Percentiles rank a stretch among this genome's conserved stretches.
phyloP scores from a whole-genome alignment of 2,888 invertebrate genomes.

The Caradrina clavipalpis region DNA sequence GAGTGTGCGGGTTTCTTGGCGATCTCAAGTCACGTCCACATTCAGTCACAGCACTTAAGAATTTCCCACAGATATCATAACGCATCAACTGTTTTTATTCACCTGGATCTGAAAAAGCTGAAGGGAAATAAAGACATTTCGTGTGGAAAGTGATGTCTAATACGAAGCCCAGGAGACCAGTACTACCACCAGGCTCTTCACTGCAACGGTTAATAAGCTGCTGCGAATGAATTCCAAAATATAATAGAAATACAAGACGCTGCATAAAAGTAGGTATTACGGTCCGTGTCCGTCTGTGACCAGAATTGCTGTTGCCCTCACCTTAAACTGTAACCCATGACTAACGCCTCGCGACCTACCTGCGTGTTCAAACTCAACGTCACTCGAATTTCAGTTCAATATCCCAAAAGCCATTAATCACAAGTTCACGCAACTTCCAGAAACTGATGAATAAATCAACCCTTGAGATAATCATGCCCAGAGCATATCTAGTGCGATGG shows the following conservation, averaged over 20 bases:
- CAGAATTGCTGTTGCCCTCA: neutral
- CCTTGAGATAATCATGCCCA: slow-evolving; percentile 23
- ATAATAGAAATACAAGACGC: too few species aligned
- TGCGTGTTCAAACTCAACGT: slow-evolving; percentile 18
- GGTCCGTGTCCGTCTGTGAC: too few species aligned
- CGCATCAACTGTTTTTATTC: too few species aligned
- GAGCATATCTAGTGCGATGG: slow-evolving; percentile 16
- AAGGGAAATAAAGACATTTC: too few species aligned
- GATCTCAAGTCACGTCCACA: slow-evolving; percentile 14
- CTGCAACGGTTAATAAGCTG: too few species aligned
- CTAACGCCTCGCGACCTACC: slow-evolving; percentile 17
- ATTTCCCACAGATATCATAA: neutral
- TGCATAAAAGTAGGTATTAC: too few species aligned
- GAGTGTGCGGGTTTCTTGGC: slow-evolving; percentile 32
- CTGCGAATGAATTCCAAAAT: too few species aligned
- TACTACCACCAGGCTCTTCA: too few species aligned
- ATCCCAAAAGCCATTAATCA: slow-evolving; percentile 37
- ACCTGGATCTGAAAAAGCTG: too few species aligned
- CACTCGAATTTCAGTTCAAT: slow-evolving; percentile 13
- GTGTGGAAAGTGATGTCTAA: too few species aligned
- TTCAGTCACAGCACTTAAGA: slow-evolving; percentile 24
- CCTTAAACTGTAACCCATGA: slow-evolving; percentile 19
- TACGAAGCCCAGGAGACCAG: too few species aligned
- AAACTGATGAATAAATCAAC: slow-evolving; percentile 52
- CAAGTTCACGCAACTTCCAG: slow-evolving; percentile 20